Evolutionary conservation across 1,140 invertebrate genomes (phyloP), one percentile per base, ranked within the genome.

Genomic region (Drosophila tristis): DNA sequence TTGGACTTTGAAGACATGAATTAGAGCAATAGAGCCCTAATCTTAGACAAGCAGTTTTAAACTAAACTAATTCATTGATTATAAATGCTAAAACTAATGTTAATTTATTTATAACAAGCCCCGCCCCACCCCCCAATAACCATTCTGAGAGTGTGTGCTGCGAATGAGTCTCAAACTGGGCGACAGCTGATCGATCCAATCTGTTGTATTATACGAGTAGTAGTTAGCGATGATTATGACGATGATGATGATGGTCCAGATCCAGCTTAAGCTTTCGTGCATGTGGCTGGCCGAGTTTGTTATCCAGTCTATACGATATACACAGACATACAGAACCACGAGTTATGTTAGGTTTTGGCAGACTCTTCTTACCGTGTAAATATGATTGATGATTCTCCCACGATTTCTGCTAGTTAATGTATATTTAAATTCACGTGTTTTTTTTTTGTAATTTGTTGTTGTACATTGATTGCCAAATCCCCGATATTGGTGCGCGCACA

Each of bases 1-100:
- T 75, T 66, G 54, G 54, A 81, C 61, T 62, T 82, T 61, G 71
- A 85, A 86, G 82, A 89, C 82, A 86, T 87, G 58, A 76, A 85
- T 72, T 59, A 53, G 16, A 49, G 63, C 35, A 56, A 20, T 20
- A 20, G 20, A 66, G 31, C 59, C 60, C 65, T 68, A 65, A 67
- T 64, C 64, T 68, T 67, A 67, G 63, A 51, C n/a, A 70, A 20
- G 51, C 66, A 70, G 66, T 70, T 70, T 57, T 58, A 70, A 70
- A 60, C 55, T 64, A 70, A 16, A 70, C 66, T 58, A 70, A 70
- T 67, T 70, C 50, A 67, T 64, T 67, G 66, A 70, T 70, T 71
- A 78, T 48, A 68, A 47, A 62, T 51, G 64, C 55, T 54, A 42
- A 25, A 59, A 59, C 43, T 79, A 84, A 75, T 84, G 80, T 84